Conservation (phyloP, 2,797 vertebrate genomes). For the Acipenser ruthenus region DNA sequence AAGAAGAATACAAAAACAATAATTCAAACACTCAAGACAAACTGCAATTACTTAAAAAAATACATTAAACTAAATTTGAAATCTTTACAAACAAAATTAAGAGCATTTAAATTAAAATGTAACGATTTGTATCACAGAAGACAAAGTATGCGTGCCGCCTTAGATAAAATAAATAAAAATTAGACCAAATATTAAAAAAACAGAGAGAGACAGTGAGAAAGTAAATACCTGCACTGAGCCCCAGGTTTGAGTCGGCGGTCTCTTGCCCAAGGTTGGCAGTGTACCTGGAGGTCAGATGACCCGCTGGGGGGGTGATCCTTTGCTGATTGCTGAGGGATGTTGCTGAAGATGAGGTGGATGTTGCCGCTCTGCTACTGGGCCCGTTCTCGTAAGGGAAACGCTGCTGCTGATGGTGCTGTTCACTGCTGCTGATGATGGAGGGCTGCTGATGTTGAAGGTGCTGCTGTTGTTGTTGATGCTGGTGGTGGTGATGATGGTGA, state of each 20-base stretch:
- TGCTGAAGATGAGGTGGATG: constrained; percentile 59
- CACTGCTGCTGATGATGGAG: constrained; percentile 50
- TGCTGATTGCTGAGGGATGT: constrained; percentile 43
- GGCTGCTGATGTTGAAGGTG: constrained; percentile 44
- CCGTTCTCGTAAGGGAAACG: constrained; percentile 67
- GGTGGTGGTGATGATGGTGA: constrained; percentile 54
- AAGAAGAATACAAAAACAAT: no score
- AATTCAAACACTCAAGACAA: no score
- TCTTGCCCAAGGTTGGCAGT: constrained; percentile 39
- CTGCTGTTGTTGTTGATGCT: constrained; percentile 54
- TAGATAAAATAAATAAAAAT: not conserved
- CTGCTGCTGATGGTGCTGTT: constrained; percentile 44
- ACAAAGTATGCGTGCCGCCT: not conserved
- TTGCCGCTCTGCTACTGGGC: constrained; percentile 65
- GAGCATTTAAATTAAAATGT: not conserved
- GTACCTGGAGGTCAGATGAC: constrained; percentile 50
- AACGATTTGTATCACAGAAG: not conserved
- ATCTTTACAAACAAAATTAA: not conserved
- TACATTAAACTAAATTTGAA: no score
- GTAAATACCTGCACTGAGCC: constrained; percentile 79
- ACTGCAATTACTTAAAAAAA: no score
- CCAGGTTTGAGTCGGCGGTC: constrained; percentile 62
- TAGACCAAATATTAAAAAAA: not conserved
- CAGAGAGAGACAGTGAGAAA: no score
- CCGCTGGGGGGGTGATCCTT: constrained; percentile 35